Evolutionary conservation across 2,113 vertebrate genomes (phyloP).

Genomic region (Eonycteris spelaea): DNA sequence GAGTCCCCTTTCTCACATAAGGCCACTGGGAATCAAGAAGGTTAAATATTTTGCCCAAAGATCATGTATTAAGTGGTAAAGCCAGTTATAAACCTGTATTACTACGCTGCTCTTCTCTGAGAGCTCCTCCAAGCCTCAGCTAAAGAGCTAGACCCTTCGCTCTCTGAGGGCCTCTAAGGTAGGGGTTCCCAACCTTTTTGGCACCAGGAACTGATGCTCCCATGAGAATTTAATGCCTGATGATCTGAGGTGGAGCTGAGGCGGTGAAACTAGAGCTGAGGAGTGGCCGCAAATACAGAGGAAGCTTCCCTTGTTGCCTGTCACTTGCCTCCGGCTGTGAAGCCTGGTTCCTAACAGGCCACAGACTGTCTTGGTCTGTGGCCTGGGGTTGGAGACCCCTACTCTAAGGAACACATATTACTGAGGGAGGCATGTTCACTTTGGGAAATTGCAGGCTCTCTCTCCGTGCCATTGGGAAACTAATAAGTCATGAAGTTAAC

Average conservation of each 20-base stretch:
- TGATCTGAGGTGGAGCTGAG: too few species aligned
- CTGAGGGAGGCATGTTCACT: background rate
- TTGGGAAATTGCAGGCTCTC: background rate
- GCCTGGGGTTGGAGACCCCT: too few species aligned
- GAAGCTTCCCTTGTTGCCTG: too few species aligned
- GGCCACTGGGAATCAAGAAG: background rate
- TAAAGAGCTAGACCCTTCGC: fast-evolving
- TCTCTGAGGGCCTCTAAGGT: background rate
- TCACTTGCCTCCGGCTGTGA: too few species aligned
- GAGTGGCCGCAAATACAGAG: too few species aligned
- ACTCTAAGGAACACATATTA: background rate
- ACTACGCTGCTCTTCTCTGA: background rate
- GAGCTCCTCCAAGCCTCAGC: too few species aligned
- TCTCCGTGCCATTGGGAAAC: background rate
- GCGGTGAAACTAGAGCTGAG: too few species aligned
- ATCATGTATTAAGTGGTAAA: background rate
- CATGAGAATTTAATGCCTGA: too few species aligned
- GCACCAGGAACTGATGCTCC: too few species aligned
- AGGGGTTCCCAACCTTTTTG: too few species aligned
- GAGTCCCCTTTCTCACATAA: background rate
- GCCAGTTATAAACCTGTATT: background rate
- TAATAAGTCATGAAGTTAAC: background rate
- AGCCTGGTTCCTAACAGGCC: too few species aligned
- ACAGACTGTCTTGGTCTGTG: too few species aligned
- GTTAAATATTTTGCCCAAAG: background rate